Percentiles rank a stretch among this genome's conserved stretches.
phyloP scores from a whole-genome alignment of 2,113 vertebrate genomes.

The Eclectus roratus region DNA sequence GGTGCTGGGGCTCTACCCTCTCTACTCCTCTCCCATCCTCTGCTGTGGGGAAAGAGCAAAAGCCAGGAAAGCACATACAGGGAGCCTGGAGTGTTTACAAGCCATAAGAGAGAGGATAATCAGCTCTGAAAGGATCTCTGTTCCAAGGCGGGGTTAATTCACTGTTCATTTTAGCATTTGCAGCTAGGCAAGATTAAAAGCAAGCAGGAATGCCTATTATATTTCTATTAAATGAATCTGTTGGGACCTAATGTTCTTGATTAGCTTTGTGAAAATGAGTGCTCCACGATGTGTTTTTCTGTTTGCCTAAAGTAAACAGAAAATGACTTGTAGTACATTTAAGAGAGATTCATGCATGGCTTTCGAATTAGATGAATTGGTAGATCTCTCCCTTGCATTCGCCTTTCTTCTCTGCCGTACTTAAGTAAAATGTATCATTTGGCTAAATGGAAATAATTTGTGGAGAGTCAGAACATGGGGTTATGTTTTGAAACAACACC shows the following conservation, averaged over 20 bases:
- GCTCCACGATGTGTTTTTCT: slow-evolving; percentile 69
- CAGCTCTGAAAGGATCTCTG: slow-evolving; percentile 74
- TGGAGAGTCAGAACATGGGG: background rate
- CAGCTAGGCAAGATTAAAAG: slow-evolving; percentile 75
- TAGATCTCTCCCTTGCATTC: slow-evolving; percentile 40
- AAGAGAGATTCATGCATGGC: slow-evolving; percentile 55
- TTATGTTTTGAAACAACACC: slow-evolving; percentile 37
- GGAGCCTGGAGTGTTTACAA: slow-evolving; percentile 68
- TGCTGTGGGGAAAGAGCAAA: slow-evolving; percentile 53
- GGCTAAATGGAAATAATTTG: slow-evolving; percentile 25
- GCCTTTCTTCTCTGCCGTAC: slow-evolving; percentile 48
- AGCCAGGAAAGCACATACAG: slow-evolving; percentile 62
- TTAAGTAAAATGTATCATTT: slow-evolving; percentile 55
- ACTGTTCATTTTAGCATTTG: slow-evolving; percentile 76
- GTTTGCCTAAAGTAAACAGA: slow-evolving; percentile 79
- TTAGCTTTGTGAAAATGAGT: slow-evolving; percentile 73
- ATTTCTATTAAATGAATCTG: slow-evolving; percentile 81
- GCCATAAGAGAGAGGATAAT: slow-evolving; percentile 67
- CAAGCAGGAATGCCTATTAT: slow-evolving; percentile 76
- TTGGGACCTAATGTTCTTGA: slow-evolving; percentile 78
- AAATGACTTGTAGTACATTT: slow-evolving; percentile 72
- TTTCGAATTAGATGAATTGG: slow-evolving; percentile 25
- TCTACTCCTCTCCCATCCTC: slow-evolving; percentile 34
- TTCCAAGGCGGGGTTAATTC: slow-evolving; percentile 80
- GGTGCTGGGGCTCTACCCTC: too few relatives aligned